Evolutionary conservation across 2,797 vertebrate species (phyloP).

Genomic region (Phylloscopus collybita): DNA sequence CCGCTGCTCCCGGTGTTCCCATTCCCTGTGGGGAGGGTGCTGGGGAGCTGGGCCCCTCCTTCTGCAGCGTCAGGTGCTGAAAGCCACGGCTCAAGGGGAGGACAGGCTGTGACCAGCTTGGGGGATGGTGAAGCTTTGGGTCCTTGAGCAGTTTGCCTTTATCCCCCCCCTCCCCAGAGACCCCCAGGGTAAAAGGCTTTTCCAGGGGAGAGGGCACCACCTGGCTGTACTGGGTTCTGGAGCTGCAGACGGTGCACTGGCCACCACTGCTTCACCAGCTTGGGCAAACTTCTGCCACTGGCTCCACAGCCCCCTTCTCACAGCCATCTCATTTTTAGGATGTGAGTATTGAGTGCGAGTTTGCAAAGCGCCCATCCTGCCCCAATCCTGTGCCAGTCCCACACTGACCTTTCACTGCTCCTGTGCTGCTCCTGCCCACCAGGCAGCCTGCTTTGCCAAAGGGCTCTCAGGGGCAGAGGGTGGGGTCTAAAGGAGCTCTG

Average conservation of each 20-base stretch:
- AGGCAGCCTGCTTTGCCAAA: not conserved
- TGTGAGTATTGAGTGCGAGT: rapidly evolving
- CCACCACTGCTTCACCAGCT: not conserved
- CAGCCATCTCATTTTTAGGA: not conserved
- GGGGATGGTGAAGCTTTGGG: not conserved
- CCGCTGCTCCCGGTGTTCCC: rapidly evolving
- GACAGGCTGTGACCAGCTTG: not conserved
- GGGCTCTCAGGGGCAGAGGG: not conserved
- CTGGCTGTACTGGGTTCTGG: not conserved
- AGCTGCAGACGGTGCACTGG: rapidly evolving
- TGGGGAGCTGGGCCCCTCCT: not conserved
- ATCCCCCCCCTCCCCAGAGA: no score
- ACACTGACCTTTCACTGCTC: rapidly evolving
- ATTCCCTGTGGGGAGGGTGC: not conserved
- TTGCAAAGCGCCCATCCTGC: rapidly evolving
- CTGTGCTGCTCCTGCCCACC: not conserved
- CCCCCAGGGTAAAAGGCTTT: rapidly evolving
- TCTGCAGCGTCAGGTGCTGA: not conserved
- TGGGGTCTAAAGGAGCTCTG: rapidly evolving
- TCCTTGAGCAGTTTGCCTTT: not conserved
- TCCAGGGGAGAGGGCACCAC: not conserved
- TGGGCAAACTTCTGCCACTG: not conserved
- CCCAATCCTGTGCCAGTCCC: not conserved
- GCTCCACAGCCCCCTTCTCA: not conserved
- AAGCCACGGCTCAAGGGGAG: rapidly evolving